phyloP scores from a whole-genome alignment of 2,113 vertebrate species.

The Pelmatolapia mariae region DNA sequence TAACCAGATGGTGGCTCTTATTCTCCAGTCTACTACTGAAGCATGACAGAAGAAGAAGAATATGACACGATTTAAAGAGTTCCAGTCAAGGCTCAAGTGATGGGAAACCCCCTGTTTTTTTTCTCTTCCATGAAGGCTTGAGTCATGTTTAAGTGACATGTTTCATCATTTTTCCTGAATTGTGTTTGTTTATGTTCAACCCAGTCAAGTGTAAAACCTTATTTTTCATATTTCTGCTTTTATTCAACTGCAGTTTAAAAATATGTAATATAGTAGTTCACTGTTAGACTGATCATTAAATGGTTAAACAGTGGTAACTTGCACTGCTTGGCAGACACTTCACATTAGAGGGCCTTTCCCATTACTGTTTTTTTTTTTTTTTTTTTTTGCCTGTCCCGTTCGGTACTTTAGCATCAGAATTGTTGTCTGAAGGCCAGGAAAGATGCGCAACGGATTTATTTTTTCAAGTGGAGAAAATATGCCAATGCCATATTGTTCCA shows the following conservation, averaged over 20 bases:
- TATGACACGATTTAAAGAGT: neutral
- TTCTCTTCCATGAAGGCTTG: neutral
- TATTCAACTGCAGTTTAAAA: neutral
- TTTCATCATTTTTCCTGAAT: neutral
- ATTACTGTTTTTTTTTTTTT: neutral
- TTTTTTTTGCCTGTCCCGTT: neutral
- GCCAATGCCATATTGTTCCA: neutral
- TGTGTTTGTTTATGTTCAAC: neutral
- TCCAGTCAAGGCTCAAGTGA: neutral
- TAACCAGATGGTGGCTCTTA: neutral
- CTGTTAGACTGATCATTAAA: accelerated
- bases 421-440: neutral
- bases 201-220: neutral
- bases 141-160: neutral
- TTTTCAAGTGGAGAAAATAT: neutral
- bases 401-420: neutral
- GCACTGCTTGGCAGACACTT: neutral
- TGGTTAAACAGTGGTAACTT: neutral
- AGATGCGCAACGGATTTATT: accelerated
- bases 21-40: neutral
- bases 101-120: neutral
- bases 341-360: neutral
- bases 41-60: neutral
- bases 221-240: neutral
- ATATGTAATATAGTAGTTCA: neutral